Percentiles rank a stretch among this genome's conserved stretches.
Evolutionary conservation across 1,140 invertebrate genomes (phyloP).

Genomic region (Subanguina moxae): DNA sequence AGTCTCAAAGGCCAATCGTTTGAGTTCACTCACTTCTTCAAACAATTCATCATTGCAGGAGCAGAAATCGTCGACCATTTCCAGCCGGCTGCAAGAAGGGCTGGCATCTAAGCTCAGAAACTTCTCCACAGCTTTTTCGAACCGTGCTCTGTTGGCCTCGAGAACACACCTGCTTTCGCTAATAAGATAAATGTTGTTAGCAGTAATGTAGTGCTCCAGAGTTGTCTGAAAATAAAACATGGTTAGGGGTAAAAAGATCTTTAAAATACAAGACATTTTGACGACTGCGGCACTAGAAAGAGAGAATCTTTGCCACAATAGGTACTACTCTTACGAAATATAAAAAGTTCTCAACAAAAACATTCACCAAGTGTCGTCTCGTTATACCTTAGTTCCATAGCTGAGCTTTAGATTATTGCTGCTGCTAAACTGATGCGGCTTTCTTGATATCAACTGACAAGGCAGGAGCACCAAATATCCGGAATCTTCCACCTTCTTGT

Average conservation of each 20-base stretch:
- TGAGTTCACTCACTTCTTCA: slow-evolving; percentile 15
- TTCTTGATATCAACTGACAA: neutral
- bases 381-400: slow-evolving; percentile 5
- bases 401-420: neutral
- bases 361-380: no score
- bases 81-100: neutral
- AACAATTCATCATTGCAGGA: slow-evolving; percentile 25
- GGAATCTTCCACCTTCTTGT: neutral
- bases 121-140: slow-evolving; percentile 12
- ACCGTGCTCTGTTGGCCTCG: neutral
- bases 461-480: slow-evolving; percentile 29
- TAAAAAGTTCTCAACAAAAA: neutral
- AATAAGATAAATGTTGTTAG: neutral
- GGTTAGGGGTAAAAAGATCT: no score
- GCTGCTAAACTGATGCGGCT: neutral
- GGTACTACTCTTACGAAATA: neutral
- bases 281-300: no score
- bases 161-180: slow-evolving; percentile 1
- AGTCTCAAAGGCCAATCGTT: slow-evolving; percentile 19
- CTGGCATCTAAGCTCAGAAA: neutral
- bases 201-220: slow-evolving; percentile 21
- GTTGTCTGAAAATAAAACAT: neutral
- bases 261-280: no score
- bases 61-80: slow-evolving; percentile 22
- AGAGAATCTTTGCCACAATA: neutral